Base-by-base conservation (phyloP, 2,797 vertebrate species). In the Acanthornis magna region DNA sequence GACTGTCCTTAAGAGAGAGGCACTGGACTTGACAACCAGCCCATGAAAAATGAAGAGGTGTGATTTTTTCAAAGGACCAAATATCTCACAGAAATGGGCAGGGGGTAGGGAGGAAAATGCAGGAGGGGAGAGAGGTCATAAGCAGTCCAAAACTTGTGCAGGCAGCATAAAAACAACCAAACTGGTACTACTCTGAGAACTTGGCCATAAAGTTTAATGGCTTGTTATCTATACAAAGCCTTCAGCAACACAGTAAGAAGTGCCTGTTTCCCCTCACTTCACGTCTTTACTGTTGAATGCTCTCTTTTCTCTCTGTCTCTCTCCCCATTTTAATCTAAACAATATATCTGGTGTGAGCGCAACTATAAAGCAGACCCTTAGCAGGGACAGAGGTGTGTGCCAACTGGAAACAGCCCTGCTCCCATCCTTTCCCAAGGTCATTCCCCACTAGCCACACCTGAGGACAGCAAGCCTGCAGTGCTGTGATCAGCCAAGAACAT, bases 171-270 rank as follows among this genome's bases (percentile, higher is more conserved):
- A 71, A 90, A 61, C 51, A 71, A 13, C 0, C 7, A 53, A 92
- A 62, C 7, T 40, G 47, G 27, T 34, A 58, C 27, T 68, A 68
- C 26, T 47, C 23, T 25, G 34, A 85, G 62, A 80, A 51, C 13
- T 34, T 48, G 11, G 21, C 55, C 78, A 66, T 93, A 77, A 97
- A 92, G 36, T 80, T 85, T 91, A 94, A 80, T 68, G 50, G 42
- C 26, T 94, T 82, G 55, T 82, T 94, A 91, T 86, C 67, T 82
- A 50, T 67, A 73, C 0, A 0, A 70, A 91, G 60, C 32, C 45
- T 92, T 88, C 84, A 90, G 60, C 60, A 72, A 36, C 32, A 34
- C 10, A 80, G 60, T 45, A 81, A 27, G 61, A 92, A 91, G 40
- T n/a, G 63, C 57, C 74, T 86, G 67, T 40, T 94, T 79, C 70